Evolutionary conservation across 2,797 vertebrate species (phyloP).

Genomic region (Rhinichthys osculus): DNA sequence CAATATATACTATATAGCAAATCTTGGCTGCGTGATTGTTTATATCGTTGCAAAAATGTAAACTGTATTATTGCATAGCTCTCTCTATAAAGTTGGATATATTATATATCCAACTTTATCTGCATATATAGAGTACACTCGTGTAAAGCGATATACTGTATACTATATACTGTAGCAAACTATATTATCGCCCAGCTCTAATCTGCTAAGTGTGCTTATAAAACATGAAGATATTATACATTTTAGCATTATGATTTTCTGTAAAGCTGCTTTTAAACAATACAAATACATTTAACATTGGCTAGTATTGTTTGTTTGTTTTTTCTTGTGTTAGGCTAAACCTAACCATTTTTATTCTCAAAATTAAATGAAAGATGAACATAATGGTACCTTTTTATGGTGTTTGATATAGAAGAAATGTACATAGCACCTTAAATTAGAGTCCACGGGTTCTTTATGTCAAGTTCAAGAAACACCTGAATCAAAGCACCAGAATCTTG

Average conservation of each 20-base stretch:
- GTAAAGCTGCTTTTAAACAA: not conserved
- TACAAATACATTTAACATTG: not conserved
- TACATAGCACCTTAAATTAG: slow-evolving; percentile 5
- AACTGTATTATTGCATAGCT: not conserved
- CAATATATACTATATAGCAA: not conserved
- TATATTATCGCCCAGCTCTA: not conserved
- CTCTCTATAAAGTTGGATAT: not conserved
- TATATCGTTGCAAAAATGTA: not conserved
- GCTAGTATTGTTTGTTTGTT: not conserved
- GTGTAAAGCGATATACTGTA: not conserved
- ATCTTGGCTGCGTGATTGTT: not conserved
- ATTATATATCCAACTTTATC: no score
- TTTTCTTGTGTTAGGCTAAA: not conserved
- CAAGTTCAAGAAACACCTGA: slow-evolving; percentile 1
- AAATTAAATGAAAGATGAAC: not conserved
- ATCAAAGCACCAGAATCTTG: not conserved
- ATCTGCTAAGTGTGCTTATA: not conserved
- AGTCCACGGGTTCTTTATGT: not conserved
- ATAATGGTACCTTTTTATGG: not conserved
- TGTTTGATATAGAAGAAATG: not conserved
- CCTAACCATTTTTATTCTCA: not conserved
- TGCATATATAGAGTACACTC: not conserved
- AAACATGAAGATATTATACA: not conserved
- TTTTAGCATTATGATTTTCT: not conserved
- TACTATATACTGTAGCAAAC: not conserved